Base-by-base conservation (phyloP, 2,797 vertebrate species). In the Aratinga solstitialis region DNA sequence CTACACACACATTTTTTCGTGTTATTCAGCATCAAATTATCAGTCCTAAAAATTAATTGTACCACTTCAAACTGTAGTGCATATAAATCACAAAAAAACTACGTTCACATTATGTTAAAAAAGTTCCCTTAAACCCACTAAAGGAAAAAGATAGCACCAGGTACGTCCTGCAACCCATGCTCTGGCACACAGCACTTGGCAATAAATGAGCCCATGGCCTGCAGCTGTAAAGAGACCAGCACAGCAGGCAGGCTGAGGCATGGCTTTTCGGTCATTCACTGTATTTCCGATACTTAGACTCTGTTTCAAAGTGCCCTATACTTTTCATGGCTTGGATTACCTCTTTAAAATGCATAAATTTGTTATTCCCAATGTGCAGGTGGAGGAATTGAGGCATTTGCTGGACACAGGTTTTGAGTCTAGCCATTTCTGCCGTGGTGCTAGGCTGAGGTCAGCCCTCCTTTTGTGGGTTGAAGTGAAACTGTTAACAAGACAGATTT, bases 61-160 rank as follows among this genome's bases (percentile, higher is more conserved):
- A 95, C 90, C 87, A 90, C 80, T 77, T 89, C 66, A 56, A 94
- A 84, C 30, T 9, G 94, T 78, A 93, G 90, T 84, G 94, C 54
- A 8, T 80, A 82, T 15, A 93, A 94, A 95, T 90, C 79, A 93
- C 90, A 85, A 93, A 86, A 92, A 24, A 66, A 6, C 88, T 94
- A 95, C 82, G 90, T 93, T 96, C 91, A 92, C 87, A 62, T 92
- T 69, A 87, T 79, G 76, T 94, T 96, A 66, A 91, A 87, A 54
- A 89, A 59, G 72, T 82, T 80, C 86, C 88, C 79, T 94, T 87
- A 92, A 93, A 95, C 58, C 79, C 89, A 92, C 71, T 34, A 20
- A 92, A 95, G 76, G 78, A 95, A 88, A 75, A 88, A 89, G 40
- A 42, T 16, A 42, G 80, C 18, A 72, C 73, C 72, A 92, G 74